Base-by-base conservation (phyloP, 2,888 invertebrate species). In the Corbicula japonica region DNA sequence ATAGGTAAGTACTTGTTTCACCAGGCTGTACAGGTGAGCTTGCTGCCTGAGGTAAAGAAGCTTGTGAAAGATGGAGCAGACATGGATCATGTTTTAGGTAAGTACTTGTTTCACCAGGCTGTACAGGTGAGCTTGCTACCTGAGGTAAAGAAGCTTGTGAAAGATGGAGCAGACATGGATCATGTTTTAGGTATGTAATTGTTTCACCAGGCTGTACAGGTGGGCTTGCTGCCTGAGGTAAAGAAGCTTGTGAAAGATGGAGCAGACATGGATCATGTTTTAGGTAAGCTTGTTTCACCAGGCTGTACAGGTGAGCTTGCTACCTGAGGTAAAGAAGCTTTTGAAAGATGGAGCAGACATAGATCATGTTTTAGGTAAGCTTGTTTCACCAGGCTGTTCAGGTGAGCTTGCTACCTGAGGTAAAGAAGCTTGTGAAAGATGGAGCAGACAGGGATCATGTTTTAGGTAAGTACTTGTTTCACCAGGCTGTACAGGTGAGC, bases 341-440 rank as follows among this genome's bases (percentile, higher is more conserved):
- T 70, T 87, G 5, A 44, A 76, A 26, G 73, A 69, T 10, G 88
- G 88, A 2, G 86, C 84, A 4, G 62, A 82, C 10, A 69, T 87
- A 73, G 83, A 87, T 41, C 72, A 63, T 26, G 71, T 78, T 5
- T 44, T 75, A n/a, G 87, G 87, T 52, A 77, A 76, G 72, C 12
- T 68, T 71, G 48, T 70, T 87, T 18, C 85, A 86, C 28, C 63
- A 78, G 48, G 87, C 87, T 15, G 85, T 88, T 10, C 79, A 77
- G 56, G 69, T 72, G 26, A 87, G 85, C 6, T 63, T 80, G 23
- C 50, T 84, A 30, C 69, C 70, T 35, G 65, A 68, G 46, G 86
- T 88, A 26, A 69, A 77, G 68, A 60, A 75, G 32, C 78, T 85
- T 3, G 72, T 87, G 5, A 44, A 76, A 26, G 73, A 69, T 10